Percentiles rank a stretch among this genome's conserved stretches.
These are phyloP conservation scores for Mylabris phalerata DNA, from an alignment of 1,140 invertebrate genomes.

Conservation along the genomic window DNA sequence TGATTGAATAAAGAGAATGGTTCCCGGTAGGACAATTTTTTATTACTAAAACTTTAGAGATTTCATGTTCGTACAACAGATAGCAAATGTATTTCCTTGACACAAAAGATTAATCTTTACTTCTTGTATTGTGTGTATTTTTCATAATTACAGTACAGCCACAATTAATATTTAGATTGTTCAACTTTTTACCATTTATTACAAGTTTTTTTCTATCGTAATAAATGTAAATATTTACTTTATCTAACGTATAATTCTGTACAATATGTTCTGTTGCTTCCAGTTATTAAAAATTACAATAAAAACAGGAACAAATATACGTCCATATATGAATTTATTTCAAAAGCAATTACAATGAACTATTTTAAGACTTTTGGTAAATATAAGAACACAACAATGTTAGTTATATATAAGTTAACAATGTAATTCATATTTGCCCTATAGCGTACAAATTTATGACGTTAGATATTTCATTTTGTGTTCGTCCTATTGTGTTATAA, in stretches of 20 bases:
- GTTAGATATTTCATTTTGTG: conserved; percentile 5
- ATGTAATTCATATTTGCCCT: conserved; percentile 20
- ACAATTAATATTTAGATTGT: too few species aligned
- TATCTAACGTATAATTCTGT: background rate
- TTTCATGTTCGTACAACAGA: too few species aligned
- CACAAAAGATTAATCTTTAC: too few species aligned
- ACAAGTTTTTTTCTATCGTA: too few species aligned
- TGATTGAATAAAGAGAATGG: too few species aligned
- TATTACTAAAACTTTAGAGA: too few species aligned
- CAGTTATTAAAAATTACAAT: background rate
- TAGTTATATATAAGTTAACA: conserved; percentile 20
- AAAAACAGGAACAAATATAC: conserved; percentile 17
- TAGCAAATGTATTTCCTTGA: too few species aligned
- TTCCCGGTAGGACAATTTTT: too few species aligned
- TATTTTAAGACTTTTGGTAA: conserved; percentile 16
- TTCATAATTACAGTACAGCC: too few species aligned
- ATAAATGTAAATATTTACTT: background rate
- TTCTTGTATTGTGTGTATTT: too few species aligned
- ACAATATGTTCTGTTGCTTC: background rate
- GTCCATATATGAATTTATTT: conserved; percentile 17
- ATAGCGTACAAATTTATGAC: conserved; percentile 10
- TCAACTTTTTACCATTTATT: too few species aligned
- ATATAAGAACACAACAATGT: conserved; percentile 17
- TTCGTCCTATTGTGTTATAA: conserved; percentile 15
- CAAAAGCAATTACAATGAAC: conserved; percentile 21